These are phyloP conservation scores for Apis mellifera DNA, from an alignment of 1,140 invertebrate genomes.

Conservation along the genomic window DNA sequence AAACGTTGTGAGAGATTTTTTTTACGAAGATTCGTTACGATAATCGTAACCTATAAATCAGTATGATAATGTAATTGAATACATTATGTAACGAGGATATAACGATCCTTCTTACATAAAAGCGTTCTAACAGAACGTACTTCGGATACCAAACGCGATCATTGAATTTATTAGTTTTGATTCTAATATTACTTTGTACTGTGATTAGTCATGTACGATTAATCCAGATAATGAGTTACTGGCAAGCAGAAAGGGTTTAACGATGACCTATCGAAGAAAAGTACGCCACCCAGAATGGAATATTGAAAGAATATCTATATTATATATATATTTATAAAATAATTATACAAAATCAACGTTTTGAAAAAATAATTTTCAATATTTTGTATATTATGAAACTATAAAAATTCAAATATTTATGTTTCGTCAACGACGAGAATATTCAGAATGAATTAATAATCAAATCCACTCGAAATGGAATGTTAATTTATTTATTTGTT, in stretches of 20 bases:
- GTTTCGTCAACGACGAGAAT: not conserved
- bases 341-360: not conserved
- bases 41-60: not conserved
- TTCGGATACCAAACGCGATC: not conserved
- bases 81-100: not conserved
- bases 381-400: no score
- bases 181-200: not conserved
- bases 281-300: not conserved
- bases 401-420: not conserved
- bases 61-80: not conserved
- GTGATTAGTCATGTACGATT: not conserved
- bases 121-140: not conserved
- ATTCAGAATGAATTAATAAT: not conserved
- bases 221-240: not conserved
- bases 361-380: no score
- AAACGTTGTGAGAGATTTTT: not conserved
- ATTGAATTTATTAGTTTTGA: not conserved
- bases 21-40: not conserved
- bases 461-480: not conserved
- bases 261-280: constrained; percentile 28
- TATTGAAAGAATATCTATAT: not conserved
- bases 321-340: not conserved
- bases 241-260: no score
- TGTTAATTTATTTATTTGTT: not conserved
- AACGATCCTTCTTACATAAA: not conserved